phyloP scores from a whole-genome alignment of 2,113 vertebrate species.

The Mobula hypostoma region DNA sequence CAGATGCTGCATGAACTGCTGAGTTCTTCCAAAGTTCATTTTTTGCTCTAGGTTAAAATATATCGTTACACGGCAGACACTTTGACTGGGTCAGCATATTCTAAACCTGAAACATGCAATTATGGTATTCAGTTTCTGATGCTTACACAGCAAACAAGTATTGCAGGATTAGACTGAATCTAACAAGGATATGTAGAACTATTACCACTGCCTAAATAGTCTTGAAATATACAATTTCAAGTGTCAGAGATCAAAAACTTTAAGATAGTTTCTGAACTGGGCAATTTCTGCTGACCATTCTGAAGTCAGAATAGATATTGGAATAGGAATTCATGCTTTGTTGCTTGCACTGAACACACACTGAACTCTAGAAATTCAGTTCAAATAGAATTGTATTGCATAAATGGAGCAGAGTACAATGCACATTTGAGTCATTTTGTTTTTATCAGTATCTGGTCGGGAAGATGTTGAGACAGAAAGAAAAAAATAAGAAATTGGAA shows the following conservation, averaged over 20 bases:
- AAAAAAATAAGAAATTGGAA: neutral
- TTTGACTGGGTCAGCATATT: neutral
- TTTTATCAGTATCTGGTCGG: neutral
- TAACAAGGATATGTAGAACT: neutral
- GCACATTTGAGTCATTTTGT: neutral
- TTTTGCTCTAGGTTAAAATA: neutral
- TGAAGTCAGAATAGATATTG: neutral
- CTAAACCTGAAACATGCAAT: neutral
- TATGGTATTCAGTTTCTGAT: neutral
- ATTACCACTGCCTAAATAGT: neutral
- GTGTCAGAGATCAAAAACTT: neutral
- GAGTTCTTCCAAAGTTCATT: too few relatives aligned
- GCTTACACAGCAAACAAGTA: neutral
- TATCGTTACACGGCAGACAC: neutral
- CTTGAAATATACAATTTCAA: neutral
- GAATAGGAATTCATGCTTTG: too few relatives aligned
- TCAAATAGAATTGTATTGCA: too few relatives aligned
- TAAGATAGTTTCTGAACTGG: neutral
- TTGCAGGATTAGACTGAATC: neutral
- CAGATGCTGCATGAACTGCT: neutral
- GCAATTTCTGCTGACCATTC: neutral
- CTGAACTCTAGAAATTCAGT: too few relatives aligned
- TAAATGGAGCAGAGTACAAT: too few relatives aligned
- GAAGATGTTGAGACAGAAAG: neutral
- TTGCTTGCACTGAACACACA: too few relatives aligned